Evolutionary conservation across 2,113 vertebrate species (phyloP), one percentile per base, ranked within the genome.

Genomic region (Triplophysa siluroides): DNA sequence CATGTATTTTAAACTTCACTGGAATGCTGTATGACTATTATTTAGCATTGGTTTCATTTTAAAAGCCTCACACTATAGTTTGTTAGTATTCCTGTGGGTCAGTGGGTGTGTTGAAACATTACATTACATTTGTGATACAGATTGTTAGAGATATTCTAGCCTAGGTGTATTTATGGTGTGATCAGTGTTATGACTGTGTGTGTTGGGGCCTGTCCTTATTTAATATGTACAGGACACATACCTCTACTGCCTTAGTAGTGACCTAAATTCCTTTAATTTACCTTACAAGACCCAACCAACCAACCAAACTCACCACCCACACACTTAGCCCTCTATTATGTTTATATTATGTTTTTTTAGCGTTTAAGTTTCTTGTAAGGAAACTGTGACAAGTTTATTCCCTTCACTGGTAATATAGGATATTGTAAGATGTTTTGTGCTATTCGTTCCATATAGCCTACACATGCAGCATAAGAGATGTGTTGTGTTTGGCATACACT

Each of bases 201-300:
- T 50, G 73, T 38, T 71, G 47, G 72, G 47, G 68, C n/a, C n/a
- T 67, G n/a, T 13, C 21, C 58, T 74, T 73, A 87, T 77, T 85
- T 81, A 52, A 86, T 85, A 81, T 79, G 62, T 76, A 79, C 81
- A 86, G 89, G 90, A 90, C 86, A 85, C 81, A 84, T 86, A 86
- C 87, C 84, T 90, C 91, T 33, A 0, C 86, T 83, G 52, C 68
- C 86, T 86, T 88, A 60, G 79, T 79, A 81, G 86, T 93, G 92
- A 92, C 92, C 91, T 92, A 90, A 92, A 92, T 92, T 93, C 88
- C 88, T 90, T 78, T 83, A 80, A 85, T 86, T 94, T 91, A 93
- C 91, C 91, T 94, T 90, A 93, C 90, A 92, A 86, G 91, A 93
- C 91, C 91, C 89, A 84, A 68, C 85, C 80, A 81, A 76, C 87